Evolutionary conservation across 2,888 invertebrate genomes (phyloP).

Genomic region (Osmoderma eremita): DNA sequence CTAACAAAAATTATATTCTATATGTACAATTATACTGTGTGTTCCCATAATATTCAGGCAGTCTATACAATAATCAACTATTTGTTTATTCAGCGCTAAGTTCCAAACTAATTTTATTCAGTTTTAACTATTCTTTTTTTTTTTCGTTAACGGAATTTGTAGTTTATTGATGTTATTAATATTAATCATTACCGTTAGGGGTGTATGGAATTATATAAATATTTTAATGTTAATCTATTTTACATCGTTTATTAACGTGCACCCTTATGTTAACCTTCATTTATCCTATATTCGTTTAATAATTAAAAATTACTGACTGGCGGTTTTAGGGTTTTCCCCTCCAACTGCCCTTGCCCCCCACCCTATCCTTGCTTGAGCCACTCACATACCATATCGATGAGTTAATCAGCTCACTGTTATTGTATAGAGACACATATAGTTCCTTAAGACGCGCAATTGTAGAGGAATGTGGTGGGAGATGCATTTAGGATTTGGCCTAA

Average conservation of each 20-base stretch:
- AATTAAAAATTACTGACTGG: no score
- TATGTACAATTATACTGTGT: slow-evolving; percentile 50
- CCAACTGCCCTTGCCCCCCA: no score
- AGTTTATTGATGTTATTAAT: slow-evolving; percentile 2
- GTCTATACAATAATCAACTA: slow-evolving; percentile 47
- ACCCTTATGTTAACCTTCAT: slow-evolving; percentile 7
- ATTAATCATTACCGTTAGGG: slow-evolving; percentile 5
- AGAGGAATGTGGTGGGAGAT: no score
- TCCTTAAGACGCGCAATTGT: no score
- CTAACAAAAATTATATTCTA: slow-evolving; percentile 46
- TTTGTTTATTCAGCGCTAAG: slow-evolving; percentile 20
- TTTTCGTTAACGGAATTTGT: slow-evolving; percentile 15
- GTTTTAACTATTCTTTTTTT: slow-evolving; percentile 2
- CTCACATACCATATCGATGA: no score
- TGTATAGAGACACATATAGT: no score
- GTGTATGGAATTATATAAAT: slow-evolving; percentile 6
- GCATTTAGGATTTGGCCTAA: no score
- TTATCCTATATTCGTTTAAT: slow-evolving; percentile 22
- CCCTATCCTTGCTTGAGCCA: no score
- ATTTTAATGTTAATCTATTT: slow-evolving; percentile 35
- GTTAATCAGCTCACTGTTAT: no score
- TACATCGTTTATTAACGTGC: not conserved
- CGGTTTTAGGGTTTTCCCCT: no score
- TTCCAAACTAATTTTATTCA: slow-evolving; percentile 1
- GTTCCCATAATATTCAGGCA: slow-evolving; percentile 52